Conservation (phyloP, 2,888 invertebrate genomes). For the Galerucella nymphaeae region DNA sequence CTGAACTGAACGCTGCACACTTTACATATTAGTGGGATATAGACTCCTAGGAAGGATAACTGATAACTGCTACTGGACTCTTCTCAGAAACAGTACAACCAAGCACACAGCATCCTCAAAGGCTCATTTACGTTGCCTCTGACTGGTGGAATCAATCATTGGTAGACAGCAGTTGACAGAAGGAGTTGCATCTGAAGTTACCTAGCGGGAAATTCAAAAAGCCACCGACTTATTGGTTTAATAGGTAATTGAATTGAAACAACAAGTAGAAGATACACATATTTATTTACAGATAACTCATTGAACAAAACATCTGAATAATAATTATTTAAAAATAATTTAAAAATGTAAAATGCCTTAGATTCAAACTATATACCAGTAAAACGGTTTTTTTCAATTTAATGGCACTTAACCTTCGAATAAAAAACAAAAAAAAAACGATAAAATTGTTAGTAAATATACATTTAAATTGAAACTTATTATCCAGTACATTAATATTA, state of each 20-base stretch:
- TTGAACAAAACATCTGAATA: constrained; percentile 16
- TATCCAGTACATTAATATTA: not conserved
- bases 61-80: no score
- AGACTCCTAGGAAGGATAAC: no score
- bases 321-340: constrained; percentile 12
- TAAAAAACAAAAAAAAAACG: constrained; percentile 6
- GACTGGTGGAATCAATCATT: no score
- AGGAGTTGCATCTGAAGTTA: no score
- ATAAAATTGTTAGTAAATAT: constrained; percentile 14
- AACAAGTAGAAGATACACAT: not conserved
- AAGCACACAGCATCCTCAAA: no score
- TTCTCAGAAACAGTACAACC: no score
- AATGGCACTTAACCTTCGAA: constrained; percentile 30
- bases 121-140: no score
- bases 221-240: no score
- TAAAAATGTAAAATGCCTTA: constrained; percentile 27
- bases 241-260: not conserved
- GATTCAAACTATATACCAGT: constrained; percentile 21
- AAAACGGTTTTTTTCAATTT: constrained; percentile 26
- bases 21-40: no score
- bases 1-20: no score
- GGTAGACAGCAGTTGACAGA: no score
- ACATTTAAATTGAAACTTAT: not conserved
- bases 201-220: no score
- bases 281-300: constrained; percentile 31